These are phyloP conservation scores for Argyrosomus regius DNA, from an alignment of 2,797 vertebrate species.

Conservation along the genomic window DNA sequence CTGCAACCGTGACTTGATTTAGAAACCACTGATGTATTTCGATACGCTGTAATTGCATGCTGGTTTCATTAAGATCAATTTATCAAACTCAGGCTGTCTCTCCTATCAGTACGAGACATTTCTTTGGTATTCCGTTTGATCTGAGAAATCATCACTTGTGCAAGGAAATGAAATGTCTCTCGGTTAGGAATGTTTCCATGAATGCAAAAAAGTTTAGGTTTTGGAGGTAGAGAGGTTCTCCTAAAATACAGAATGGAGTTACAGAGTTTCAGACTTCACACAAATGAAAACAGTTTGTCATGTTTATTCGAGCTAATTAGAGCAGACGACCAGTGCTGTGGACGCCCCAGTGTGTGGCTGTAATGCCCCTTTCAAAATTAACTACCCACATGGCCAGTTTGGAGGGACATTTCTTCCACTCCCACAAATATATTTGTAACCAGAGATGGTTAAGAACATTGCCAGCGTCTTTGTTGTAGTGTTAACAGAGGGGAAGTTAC, in stretches of 20 bases:
- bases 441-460: no score
- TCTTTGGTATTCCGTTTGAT: constrained; percentile 63
- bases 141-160: constrained; percentile 34
- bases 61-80: constrained; percentile 64
- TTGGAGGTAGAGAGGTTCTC: neutral
- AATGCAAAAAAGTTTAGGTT: constrained; percentile 18
- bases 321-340: neutral
- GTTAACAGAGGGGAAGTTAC: no score
- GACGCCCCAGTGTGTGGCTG: no score
- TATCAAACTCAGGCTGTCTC: constrained; percentile 42
- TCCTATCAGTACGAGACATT: constrained; percentile 12
- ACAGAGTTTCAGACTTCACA: constrained; percentile 1
- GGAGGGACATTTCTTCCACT: no score
- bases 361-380: no score
- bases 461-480: no score
- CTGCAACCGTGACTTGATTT: constrained; percentile 27
- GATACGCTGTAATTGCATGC: constrained; percentile 40
- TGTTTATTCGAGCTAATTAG: neutral
- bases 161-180: constrained; percentile 55
- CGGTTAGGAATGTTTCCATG: constrained; percentile 16
- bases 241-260: neutral
- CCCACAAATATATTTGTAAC: no score
- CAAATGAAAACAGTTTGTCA: neutral
- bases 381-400: no score
- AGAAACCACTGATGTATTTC: constrained; percentile 40